phyloP scores from a whole-genome alignment of 2,113 vertebrate species.

The Actenoides hombroni region DNA sequence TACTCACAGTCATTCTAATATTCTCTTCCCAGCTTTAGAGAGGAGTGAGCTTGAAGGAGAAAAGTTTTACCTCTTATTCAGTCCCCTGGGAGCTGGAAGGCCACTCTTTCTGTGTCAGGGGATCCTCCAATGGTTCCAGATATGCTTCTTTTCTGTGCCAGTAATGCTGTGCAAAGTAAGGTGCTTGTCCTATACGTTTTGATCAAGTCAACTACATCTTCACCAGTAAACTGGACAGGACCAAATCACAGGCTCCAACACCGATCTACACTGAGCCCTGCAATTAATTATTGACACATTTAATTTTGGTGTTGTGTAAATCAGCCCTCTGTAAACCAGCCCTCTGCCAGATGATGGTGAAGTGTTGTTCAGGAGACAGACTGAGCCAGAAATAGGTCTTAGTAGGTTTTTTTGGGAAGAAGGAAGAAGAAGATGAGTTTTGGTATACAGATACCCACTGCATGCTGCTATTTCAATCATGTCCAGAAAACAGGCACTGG shows the following conservation, averaged over 20 bases:
- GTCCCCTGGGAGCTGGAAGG: neutral
- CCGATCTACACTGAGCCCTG: neutral
- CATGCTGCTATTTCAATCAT: neutral
- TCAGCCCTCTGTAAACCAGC: neutral
- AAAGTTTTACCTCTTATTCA: neutral
- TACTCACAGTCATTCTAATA: slow-evolving; percentile 71
- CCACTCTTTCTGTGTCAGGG: neutral
- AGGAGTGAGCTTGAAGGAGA: neutral
- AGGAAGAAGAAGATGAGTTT: neutral
- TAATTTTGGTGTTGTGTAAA: neutral
- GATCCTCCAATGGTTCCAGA: neutral
- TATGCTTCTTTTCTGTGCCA: neutral
- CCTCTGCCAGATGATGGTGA: neutral
- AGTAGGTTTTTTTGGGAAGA: neutral
- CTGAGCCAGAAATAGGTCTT: neutral
- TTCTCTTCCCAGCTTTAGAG: slow-evolving; percentile 55
- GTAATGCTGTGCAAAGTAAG: neutral
- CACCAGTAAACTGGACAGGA: neutral
- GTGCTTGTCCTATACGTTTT: neutral
- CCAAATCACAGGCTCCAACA: neutral
- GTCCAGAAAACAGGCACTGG: neutral
- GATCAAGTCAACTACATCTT: neutral
- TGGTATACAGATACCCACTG: neutral
- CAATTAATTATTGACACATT: neutral
- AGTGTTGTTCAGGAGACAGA: neutral